Conservation (phyloP, 2,797 vertebrate species). For the Tapirus indicus region DNA sequence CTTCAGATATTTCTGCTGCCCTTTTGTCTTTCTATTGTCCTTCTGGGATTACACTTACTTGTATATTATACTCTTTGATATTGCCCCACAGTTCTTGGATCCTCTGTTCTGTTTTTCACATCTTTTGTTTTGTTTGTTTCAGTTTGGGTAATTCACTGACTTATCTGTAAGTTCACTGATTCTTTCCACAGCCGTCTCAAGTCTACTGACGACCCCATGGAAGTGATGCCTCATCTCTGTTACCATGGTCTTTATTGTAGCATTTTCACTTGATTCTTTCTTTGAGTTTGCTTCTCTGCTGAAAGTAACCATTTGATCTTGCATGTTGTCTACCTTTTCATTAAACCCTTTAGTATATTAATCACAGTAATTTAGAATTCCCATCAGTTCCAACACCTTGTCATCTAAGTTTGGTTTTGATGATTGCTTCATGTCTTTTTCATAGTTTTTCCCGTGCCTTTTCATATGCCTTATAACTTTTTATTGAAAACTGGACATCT, state of each 20-base stretch:
- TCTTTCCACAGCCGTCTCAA: background rate
- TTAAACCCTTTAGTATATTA: background rate
- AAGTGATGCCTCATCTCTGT: background rate
- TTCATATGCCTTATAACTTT: background rate
- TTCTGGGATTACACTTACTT: background rate
- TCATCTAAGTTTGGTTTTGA: background rate
- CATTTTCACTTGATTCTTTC: background rate
- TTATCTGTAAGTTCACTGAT: background rate
- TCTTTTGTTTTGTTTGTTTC: background rate
- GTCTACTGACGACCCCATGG: background rate
- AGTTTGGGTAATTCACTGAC: background rate
- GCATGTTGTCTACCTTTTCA: background rate
- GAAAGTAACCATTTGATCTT: background rate
- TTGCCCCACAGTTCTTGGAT: background rate
- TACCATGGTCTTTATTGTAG: background rate
- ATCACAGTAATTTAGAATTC: background rate
- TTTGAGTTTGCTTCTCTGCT: constrained; percentile 10
- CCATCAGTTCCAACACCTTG: background rate
- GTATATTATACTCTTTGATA: background rate
- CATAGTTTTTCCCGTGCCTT: background rate
- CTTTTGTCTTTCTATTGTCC: background rate
- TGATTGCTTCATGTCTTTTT: background rate
- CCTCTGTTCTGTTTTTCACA: background rate
- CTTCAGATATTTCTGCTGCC: background rate
- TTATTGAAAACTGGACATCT: background rate